A percentile compares a stretch with the other conserved stretches of the same genome.
These are phyloP conservation scores for Strigamia transsilvanica DNA, from an alignment of 2,888 invertebrate genomes.

Conservation along the genomic window DNA sequence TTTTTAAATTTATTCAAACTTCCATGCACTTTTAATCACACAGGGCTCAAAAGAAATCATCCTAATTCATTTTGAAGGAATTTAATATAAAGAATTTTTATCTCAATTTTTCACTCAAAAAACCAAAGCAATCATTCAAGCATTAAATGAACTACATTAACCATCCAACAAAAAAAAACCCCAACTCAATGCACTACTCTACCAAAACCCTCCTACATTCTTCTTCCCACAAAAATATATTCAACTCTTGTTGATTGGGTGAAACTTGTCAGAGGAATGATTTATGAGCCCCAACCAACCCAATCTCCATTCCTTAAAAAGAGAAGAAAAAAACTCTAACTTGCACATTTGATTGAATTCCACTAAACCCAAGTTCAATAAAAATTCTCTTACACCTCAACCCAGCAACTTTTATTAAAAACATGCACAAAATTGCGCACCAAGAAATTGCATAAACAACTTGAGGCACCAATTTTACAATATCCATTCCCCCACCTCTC, in stretches of 20 bases:
- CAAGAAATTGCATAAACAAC: conserved; percentile 31
- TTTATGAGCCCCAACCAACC: conserved; percentile 7
- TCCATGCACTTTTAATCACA: too few relatives aligned
- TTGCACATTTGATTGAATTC: conserved; percentile 36
- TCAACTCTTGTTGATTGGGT: conserved; percentile 32
- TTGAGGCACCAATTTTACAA: neutral
- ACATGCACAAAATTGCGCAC: neutral
- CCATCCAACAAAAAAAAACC: neutral
- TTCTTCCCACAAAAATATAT: neutral
- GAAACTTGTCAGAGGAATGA: conserved; percentile 12
- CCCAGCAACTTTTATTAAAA: conserved; percentile 20
- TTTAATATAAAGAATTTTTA: too few relatives aligned
- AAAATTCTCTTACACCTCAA: neutral
- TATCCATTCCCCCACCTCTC: neutral
- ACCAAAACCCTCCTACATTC: neutral
- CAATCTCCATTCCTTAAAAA: neutral
- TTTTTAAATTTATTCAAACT: too few relatives aligned
- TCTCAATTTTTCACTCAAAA: too few relatives aligned
- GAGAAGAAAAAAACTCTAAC: neutral
- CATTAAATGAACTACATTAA: too few relatives aligned
- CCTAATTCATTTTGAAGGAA: too few relatives aligned
- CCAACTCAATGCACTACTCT: too few relatives aligned
- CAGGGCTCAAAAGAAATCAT: too few relatives aligned
- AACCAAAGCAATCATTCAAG: too few relatives aligned
- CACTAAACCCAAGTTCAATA: neutral